Evolutionary conservation across 1,140 invertebrate species (phyloP), one percentile per base, ranked within the genome.

Genomic region (Eubasilissa regina): DNA sequence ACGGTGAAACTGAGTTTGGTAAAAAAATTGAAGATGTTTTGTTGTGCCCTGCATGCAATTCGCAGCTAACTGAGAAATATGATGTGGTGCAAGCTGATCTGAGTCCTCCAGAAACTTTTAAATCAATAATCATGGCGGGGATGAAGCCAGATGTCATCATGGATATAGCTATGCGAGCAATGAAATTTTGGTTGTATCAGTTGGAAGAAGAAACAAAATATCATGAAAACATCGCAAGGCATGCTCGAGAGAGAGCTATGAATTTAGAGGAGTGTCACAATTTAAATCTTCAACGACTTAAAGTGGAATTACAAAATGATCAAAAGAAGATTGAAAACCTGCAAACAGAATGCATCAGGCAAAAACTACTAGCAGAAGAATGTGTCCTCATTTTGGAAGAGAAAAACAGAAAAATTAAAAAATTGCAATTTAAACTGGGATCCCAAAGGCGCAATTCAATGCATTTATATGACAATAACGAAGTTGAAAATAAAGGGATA

Each of bases 151-250:
- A 90, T 75, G 85, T 85, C 17, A 88, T 89, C 25, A 89, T 90
- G 87, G 89, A 90, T 79, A 85, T 90, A 55, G 87, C 88, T 72
- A 90, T 88, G 86, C 85, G 89, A 58, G 88, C 89, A 4, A 88
- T 90, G 84, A 88, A 88, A 10, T 90, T 90, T 84, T 90, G 89
- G 89, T 87, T 86, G 6, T 90, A 90, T 83, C 89, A 90, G 87
- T 85, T 89, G 1, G 86, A 89, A 84, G 88, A 89, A 82, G 88
- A 90, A 74, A 88, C 88, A 0, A 81, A 87, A 21, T 89, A 89
- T 78, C 87, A 89, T 79, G 88, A 89, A 83, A 87, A 84, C 77
- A 80, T 89, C 55, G 87, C 86, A 8, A 89, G 86, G 81, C 87
- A 89, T 78, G 84, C 86, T 0, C 85, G 85, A 83, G 88, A 89